Evolutionary conservation across 2,797 vertebrate species (phyloP).

Genomic region (Siniperca undulata): DNA sequence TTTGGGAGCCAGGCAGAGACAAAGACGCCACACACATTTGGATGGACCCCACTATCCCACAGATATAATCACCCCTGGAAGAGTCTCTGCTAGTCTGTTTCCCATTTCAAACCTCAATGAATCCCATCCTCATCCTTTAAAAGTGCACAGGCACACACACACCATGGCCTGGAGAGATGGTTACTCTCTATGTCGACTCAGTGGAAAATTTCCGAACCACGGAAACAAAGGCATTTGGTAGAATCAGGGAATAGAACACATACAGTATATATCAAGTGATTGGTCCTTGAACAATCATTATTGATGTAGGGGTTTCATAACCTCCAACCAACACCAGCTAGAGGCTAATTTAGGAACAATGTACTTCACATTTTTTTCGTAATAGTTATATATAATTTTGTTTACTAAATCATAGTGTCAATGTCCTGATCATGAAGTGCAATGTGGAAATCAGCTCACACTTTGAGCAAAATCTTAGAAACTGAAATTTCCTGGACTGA

Average conservation of each 20-base stretch:
- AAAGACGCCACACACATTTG: conserved; percentile 71
- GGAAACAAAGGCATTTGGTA: conserved; percentile 67
- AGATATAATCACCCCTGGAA: conserved; percentile 80
- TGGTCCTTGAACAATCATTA: conserved; percentile 30
- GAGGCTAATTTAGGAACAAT: neutral
- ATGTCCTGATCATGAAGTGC: conserved; percentile 9
- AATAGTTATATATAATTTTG: neutral
- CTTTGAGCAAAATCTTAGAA: neutral
- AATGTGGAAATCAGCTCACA: neutral
- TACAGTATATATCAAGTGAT: conserved; percentile 32
- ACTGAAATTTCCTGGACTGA: neutral
- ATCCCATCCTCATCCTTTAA: conserved; percentile 80
- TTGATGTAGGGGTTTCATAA: conserved; percentile 22
- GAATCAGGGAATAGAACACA: conserved; percentile 43
- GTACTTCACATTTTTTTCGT: neutral
- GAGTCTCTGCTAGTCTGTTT: conserved; percentile 80
- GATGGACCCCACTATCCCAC: conserved; percentile 71
- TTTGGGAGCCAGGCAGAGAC: conserved; percentile 54
- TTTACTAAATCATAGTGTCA: neutral
- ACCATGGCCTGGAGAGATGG: conserved; percentile 64
- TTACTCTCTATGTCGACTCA: conserved; percentile 67
- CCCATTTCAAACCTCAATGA: conserved; percentile 84
- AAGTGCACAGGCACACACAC: conserved; percentile 54
- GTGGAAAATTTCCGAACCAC: conserved; percentile 78
- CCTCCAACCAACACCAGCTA: conserved; percentile 14